These are phyloP conservation scores for Gymnoscelis rufifasciata DNA, from an alignment of 2,888 invertebrate genomes.

Conservation along the genomic window DNA sequence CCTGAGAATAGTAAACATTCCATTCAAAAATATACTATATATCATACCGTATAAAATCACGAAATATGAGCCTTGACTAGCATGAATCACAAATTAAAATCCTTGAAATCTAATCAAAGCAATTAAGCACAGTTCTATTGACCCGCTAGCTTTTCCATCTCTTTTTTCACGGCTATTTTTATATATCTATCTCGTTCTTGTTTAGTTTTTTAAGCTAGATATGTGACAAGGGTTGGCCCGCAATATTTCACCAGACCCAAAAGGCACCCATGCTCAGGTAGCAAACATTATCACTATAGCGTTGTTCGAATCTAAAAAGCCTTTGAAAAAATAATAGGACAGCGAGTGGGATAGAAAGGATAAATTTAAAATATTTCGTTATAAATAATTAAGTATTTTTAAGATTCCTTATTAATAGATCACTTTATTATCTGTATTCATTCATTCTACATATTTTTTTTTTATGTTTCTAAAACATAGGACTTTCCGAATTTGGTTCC, in stretches of 20 bases:
- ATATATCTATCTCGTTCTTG: constrained; percentile 41
- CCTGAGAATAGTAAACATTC: constrained; percentile 69
- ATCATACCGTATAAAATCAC: constrained; percentile 66
- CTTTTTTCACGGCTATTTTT: constrained; percentile 7
- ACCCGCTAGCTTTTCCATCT: constrained; percentile 27
- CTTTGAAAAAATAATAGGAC: constrained; percentile 31
- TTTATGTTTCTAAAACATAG: too few species aligned
- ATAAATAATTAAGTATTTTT: too few species aligned
- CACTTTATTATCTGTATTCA: too few species aligned
- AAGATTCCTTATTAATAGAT: too few species aligned
- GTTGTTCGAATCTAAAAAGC: constrained; percentile 66
- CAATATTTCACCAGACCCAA: constrained; percentile 70
- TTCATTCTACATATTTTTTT: too few species aligned
- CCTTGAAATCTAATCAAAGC: constrained; percentile 77
- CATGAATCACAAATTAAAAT: constrained; percentile 76
- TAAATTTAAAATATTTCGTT: too few species aligned
- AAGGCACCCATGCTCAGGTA: constrained; percentile 75
- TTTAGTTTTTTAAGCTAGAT: constrained; percentile 54
- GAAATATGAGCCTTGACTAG: constrained; percentile 71
- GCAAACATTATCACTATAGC: constrained; percentile 74
- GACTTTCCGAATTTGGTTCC: too few species aligned
- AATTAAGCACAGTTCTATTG: constrained; percentile 68
- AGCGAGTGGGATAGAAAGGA: constrained; percentile 35
- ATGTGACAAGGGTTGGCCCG: constrained; percentile 74
- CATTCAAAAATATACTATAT: constrained; percentile 58